phyloP scores from a whole-genome alignment of 2,113 vertebrate species.

The Boleophthalmus pectinirostris region DNA sequence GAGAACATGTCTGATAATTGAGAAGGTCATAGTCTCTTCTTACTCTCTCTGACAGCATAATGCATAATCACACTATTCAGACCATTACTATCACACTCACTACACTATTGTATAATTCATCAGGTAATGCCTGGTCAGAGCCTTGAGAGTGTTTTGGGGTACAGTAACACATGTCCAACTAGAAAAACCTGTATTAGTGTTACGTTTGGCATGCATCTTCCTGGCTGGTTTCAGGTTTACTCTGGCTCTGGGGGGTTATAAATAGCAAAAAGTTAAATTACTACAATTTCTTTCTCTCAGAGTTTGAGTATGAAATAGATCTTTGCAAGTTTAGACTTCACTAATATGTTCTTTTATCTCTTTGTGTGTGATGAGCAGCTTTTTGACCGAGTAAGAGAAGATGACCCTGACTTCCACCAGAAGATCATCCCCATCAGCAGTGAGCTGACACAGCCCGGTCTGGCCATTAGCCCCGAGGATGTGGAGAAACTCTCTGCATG shows the following conservation, averaged over 20 bases:
- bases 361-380: constrained; percentile 73
- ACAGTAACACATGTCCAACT: neutral
- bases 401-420: constrained; percentile 86
- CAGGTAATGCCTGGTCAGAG: neutral
- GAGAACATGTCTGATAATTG: neutral
- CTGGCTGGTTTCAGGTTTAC: neutral
- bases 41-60: neutral
- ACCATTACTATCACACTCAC: neutral
- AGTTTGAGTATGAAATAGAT: neutral
- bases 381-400: constrained; percentile 90
- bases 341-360: neutral
- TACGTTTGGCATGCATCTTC: constrained; percentile 9
- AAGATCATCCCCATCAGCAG: constrained; percentile 91
- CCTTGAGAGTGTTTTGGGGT: neutral
- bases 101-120: neutral
- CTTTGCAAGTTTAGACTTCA: neutral
- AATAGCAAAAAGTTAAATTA: neutral
- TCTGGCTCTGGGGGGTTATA: constrained; percentile 5
- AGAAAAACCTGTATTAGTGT: constrained; percentile 7
- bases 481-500: constrained; percentile 80
- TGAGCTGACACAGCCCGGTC: constrained; percentile 87
- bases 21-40: neutral
- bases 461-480: constrained; percentile 88
- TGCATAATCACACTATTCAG: neutral
- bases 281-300: neutral